Base-by-base conservation (phyloP, 2,113 vertebrate genomes). In the Orcinus orca region DNA sequence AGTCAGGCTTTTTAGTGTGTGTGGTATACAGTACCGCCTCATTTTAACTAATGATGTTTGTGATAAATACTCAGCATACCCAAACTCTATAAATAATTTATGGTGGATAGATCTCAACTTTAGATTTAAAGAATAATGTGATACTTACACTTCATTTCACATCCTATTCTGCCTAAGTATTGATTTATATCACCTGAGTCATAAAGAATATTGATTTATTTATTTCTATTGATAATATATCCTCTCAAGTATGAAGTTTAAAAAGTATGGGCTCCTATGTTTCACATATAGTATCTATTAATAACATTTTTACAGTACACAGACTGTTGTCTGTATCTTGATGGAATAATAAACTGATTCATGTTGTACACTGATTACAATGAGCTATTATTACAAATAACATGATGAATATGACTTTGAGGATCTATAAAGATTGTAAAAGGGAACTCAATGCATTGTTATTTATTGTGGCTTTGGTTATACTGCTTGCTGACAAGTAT, bases 341-440 rank as follows among this genome's bases (percentile, higher is more conserved):
- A 88, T 41, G 83, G 58, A 60, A 79, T 33, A 94, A 82, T 90
- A 94, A 80, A 76, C 4, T 88, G 83, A 70, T 77, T 85, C 26
- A 81, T 55, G n/a, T 60, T 85, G 23, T 55, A 31, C 26, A 80
- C 0, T 88, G 50, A 84, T 81, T 70, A 90, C 29, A 79, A 65
- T 87, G 71, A 85, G 92, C 53, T 83, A 80, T 89, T 79, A 84
- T 60, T 86, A 88, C 5, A 97, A 88, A 77, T 81, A 95, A 77
- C n/a, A 96, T 80, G n/a, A 84, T 74, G 21, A 90, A 71, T 73
- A 91, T 91, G 41, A 88, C 60, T 92, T 73, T 84, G 41, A 67
- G 47, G 81, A 73, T 77, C 29, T 90, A 36, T 13, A 92, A 9
- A 44, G 25, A 86, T 88, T 91, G 74, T 58, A 82, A 86, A 94